Conservation (phyloP, 2,113 vertebrate species). For the Callithrix jacchus region DNA sequence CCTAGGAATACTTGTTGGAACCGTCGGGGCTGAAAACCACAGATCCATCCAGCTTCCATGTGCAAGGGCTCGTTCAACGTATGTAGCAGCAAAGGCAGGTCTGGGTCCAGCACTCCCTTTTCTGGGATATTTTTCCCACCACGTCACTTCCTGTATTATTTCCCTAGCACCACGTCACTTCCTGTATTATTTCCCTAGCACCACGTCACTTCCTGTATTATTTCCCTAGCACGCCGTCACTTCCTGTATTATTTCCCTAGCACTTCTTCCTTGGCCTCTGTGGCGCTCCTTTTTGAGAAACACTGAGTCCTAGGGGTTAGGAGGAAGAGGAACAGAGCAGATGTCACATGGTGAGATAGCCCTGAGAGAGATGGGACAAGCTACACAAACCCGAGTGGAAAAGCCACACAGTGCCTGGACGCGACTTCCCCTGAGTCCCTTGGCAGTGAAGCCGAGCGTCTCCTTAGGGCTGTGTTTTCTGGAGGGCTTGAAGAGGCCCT, state of each 20-base stretch:
- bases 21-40: background rate
- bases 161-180: background rate
- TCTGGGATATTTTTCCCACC: background rate
- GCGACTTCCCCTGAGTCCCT: background rate
- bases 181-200: background rate
- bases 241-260: background rate
- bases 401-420: background rate
- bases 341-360: background rate
- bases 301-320: background rate
- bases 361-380: background rate
- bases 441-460: background rate
- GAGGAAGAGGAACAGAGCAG: background rate
- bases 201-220: background rate
- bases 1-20: background rate
- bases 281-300: background rate
- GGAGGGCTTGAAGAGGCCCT: background rate
- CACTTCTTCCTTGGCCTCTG: background rate
- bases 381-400: background rate
- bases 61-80: background rate
- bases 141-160: background rate
- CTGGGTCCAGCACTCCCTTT: background rate
- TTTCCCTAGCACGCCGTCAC: background rate
- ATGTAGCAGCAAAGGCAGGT: background rate
- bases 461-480: background rate
- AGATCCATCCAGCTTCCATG: background rate